Evolutionary conservation across 2,888 invertebrate genomes (phyloP).

Genomic region (Branchellion lobata): DNA sequence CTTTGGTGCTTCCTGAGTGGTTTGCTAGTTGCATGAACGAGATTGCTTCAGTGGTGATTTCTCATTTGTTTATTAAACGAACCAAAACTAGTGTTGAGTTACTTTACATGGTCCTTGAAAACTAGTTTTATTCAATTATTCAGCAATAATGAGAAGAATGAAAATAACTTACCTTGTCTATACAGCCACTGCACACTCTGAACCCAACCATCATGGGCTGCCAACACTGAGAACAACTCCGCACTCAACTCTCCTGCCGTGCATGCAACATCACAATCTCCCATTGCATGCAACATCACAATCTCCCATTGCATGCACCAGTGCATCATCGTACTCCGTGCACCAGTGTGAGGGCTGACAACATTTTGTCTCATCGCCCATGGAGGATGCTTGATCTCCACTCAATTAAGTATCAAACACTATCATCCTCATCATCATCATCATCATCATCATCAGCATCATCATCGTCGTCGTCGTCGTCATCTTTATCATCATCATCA

Average conservation of each 20-base stretch:
- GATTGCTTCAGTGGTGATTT: no score
- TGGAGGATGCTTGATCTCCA: no score
- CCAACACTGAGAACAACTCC: constrained; percentile 77
- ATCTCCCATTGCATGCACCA: neutral
- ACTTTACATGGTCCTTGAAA: neutral
- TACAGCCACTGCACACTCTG: constrained; percentile 82
- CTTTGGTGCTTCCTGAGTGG: neutral
- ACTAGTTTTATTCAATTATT: no score
- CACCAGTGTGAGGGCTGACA: no score
- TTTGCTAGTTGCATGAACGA: no score
- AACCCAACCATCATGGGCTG: constrained; percentile 91
- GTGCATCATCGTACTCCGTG: neutral
- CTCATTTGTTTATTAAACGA: neutral
- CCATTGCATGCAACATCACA: neutral
- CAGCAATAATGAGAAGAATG: no score
- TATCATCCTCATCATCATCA: no score
- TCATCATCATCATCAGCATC: no score
- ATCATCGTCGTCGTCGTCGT: constrained; percentile 1
- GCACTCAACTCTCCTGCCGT: neutral
- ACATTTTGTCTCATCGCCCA: no score
- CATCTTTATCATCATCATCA: constrained; percentile 30
- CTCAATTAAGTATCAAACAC: no score
- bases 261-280: neutral
- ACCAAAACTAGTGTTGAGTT: neutral
- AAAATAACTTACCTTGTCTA: neutral